Base-by-base conservation (phyloP, 2,113 vertebrate species). In the Pimephales promelas region DNA sequence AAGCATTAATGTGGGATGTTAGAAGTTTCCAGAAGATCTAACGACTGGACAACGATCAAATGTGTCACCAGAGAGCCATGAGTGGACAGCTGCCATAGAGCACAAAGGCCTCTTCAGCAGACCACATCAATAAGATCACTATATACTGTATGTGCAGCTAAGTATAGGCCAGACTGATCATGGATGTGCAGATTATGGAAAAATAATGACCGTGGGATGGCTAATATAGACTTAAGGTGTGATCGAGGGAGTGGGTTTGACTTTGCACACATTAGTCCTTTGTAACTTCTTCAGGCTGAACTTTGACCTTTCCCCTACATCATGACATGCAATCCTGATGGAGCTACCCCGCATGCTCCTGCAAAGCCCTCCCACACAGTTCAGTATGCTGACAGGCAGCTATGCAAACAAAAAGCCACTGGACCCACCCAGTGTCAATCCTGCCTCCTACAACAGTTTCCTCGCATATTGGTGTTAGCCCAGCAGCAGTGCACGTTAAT, bases 381-480 rank as follows among this genome's bases (percentile, higher is more conserved):
- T 80, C 79, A 78, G 66, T 59, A 47, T 43, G 61, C 82, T 79
- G 77, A 87, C 70, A 74, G 71, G 72, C 86, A 89, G 85, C 86
- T 89, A 88, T 83, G 81, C 83, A 88, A 88, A 88, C 87, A 89
- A 87, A 52, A 79, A 87, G 84, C 82, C 68, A 68, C 66, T 59
- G 20, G 81, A 81, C 88, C 84, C 84, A 76, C 88, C 86, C 88
- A 73, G 62, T 74, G 57, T 73, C 68, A 85, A 85, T 84, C 78
- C 54, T 43, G 61, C 81, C 59, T 88, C 81, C 81, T 56, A 81
- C 80, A 9, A 71, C 73, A 72, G 59, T 72, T 70, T 83, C 74
- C 74, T 47, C 31, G 61, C 81, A 79, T 40, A 64, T 40, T 71
- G 47, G 77, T 81, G 68, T 85, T 73, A 78, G 14, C 24, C n/a